A percentile compares a stretch with the other conserved stretches of the same genome.
Evolutionary conservation across 2,113 vertebrate species (phyloP).

Genomic region (Apteryx owenii): DNA sequence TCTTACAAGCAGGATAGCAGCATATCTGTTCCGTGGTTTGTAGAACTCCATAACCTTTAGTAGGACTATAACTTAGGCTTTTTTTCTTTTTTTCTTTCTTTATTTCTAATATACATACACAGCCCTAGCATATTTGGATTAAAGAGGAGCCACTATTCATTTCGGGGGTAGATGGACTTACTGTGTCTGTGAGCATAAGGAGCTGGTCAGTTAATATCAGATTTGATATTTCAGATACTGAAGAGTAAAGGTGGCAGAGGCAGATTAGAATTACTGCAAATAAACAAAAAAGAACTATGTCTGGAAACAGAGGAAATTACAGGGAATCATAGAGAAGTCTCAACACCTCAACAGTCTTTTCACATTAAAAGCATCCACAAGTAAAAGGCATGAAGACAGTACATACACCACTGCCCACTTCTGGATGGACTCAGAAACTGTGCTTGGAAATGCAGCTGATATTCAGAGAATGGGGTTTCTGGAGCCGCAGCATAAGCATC

Average conservation of each 20-base stretch:
- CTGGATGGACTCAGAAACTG: not conserved
- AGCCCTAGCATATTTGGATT: not conserved
- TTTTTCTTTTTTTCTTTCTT: not conserved
- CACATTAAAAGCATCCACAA: not conserved
- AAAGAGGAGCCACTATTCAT: not conserved
- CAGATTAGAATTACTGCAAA: not conserved
- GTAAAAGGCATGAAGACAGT: not conserved
- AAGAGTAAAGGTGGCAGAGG: not conserved
- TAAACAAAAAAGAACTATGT: not conserved
- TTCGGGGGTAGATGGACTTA: not conserved
- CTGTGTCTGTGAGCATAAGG: not conserved
- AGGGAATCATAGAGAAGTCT: not conserved
- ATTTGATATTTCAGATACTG: not conserved
- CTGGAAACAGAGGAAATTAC: not conserved
- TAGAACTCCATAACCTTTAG: not conserved
- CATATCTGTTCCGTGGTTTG: not conserved
- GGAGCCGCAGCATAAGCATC: accelerated
- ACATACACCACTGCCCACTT: accelerated
- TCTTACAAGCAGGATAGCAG: not conserved
- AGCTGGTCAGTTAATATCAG: not conserved
- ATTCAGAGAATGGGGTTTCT: not conserved
- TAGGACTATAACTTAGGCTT: not conserved
- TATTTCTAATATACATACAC: not conserved
- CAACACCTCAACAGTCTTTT: not conserved
- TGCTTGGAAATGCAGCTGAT: not conserved